These are phyloP conservation scores for Propithecus deckenii DNA, from an alignment of 2,797 vertebrate species.

Conservation along the genomic window DNA sequence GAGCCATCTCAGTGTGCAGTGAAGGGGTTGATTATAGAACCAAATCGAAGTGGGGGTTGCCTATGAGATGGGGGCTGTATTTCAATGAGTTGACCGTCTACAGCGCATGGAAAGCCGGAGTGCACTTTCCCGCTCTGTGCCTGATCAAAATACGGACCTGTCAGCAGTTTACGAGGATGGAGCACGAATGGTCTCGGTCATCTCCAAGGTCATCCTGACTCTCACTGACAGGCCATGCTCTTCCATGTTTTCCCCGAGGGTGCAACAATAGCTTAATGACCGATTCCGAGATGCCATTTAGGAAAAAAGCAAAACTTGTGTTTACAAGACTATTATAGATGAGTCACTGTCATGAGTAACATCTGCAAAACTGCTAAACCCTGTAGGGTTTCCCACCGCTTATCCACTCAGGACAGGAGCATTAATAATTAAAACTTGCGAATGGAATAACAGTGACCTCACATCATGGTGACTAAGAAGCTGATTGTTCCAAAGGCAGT, in stretches of 20 bases:
- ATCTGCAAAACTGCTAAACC: neutral
- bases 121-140: neutral
- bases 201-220: slow-evolving; percentile 39
- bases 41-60: neutral
- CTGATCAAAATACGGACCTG: neutral
- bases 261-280: slow-evolving; percentile 41
- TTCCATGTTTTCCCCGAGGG: neutral
- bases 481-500: slow-evolving; percentile 80
- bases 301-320: slow-evolving; percentile 61
- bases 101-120: neutral
- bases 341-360: slow-evolving; percentile 46
- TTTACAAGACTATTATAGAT: slow-evolving; percentile 55
- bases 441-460: slow-evolving; percentile 56
- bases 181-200: neutral
- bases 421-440: slow-evolving; percentile 57
- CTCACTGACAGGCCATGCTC: slow-evolving; percentile 33
- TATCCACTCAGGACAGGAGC: slow-evolving; percentile 24
- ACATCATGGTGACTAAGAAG: slow-evolving; percentile 73
- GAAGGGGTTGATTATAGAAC: neutral
- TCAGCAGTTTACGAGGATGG: neutral
- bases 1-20: neutral
- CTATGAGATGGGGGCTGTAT: slow-evolving; percentile 1
- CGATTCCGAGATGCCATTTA: slow-evolving; percentile 60
- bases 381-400: slow-evolving; percentile 42
- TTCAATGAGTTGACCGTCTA: slow-evolving; percentile 41